These are phyloP conservation scores for Eilema sororculum DNA, from an alignment of 2,888 invertebrate species.

Conservation along the genomic window DNA sequence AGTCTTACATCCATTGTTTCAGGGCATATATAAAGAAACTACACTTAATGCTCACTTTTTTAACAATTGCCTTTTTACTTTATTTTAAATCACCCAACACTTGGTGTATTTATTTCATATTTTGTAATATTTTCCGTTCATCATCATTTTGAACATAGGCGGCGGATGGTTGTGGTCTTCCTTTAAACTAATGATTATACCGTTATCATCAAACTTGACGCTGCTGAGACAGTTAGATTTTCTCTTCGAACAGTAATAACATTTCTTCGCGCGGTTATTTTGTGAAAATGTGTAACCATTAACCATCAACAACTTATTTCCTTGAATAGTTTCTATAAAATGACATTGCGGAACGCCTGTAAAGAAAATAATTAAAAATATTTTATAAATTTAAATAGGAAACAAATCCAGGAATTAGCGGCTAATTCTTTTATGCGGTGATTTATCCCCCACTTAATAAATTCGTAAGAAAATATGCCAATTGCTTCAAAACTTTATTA, in stretches of 20 bases:
- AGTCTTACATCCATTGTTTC: too few species aligned
- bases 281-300: constrained; percentile 38
- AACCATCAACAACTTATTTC: constrained; percentile 31
- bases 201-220: constrained; percentile 33
- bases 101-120: not conserved
- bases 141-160: constrained; percentile 13
- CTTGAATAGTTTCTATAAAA: constrained; percentile 25
- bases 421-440: too few species aligned
- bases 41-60: not conserved
- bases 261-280: constrained; percentile 28
- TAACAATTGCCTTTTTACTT: not conserved
- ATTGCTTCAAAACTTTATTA: too few species aligned
- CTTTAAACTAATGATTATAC: constrained; percentile 13
- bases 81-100: too few species aligned
- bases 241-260: constrained; percentile 50
- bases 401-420: too few species aligned
- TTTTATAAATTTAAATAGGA: not conserved
- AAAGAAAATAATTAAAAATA: not conserved
- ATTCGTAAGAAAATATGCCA: too few species aligned
- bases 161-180: constrained; percentile 23
- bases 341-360: constrained; percentile 4
- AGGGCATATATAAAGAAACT: too few species aligned
- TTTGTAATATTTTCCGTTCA: constrained; percentile 21
- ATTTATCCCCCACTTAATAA: too few species aligned
- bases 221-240: constrained; percentile 37